Evolutionary conservation across 2,797 vertebrate species (phyloP), one percentile per base, ranked within the genome.

Genomic region (Garrulus glandarius): DNA sequence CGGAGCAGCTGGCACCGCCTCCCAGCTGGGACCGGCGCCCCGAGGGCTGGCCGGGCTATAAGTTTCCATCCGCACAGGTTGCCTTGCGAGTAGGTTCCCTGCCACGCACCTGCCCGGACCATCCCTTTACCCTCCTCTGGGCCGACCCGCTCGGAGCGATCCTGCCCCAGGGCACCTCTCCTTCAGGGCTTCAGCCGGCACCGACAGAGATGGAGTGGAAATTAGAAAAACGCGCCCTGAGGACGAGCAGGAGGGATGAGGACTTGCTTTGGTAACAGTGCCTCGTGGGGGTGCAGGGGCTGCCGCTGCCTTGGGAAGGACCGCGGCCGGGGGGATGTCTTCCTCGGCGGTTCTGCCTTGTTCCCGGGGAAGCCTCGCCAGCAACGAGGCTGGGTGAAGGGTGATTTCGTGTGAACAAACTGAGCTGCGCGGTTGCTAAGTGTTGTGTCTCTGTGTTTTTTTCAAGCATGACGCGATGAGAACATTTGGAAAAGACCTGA

Each of bases 401-500:
- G 27, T 8, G 46, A 8, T 52, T 23, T 26, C 17, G 59, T 60
- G 50, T 29, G 60, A 61, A 41, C 46, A 22, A 63, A 27, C 18
- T 9, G 52, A 32, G 34, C n/a, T 19, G 15, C 11, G 20, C 5
- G 3, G 72, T 57, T 39, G 39, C 27, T 18, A 14, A 71, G 13
- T 20, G 37, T 15, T 27, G 20, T 46, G 22, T 19, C 13, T 57
- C 23, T 56, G 20, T 41, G 13, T 13, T 77, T 72, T 76, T 87
- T 92, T 88, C 90, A 63, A 97, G 97, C 95, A 92, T 53, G 93
- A 92, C 23, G 53, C 59, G 36, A 87, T 92, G 96, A 89, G 39
- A 49, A 71, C 29, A 11, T 95, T 96, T n/a, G 94, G 96, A 59
- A 81, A 75, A 77, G 96, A 97, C 53, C 80, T 89, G 52, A 70